Evolutionary conservation across 2,888 invertebrate genomes (phyloP).

Genomic region (Panzeria rudis): DNA sequence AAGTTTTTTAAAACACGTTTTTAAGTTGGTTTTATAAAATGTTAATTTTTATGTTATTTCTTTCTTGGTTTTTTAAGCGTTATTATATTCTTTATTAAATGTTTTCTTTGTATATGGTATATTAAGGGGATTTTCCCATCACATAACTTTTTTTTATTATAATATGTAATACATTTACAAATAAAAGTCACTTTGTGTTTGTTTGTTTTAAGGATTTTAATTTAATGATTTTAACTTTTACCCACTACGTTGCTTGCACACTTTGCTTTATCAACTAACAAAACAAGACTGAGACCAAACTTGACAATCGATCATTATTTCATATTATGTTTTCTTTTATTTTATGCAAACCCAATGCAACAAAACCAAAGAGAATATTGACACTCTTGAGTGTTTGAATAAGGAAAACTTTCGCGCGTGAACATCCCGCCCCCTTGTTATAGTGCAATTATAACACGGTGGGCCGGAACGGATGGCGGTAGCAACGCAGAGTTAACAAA

Average conservation of each 20-base stretch:
- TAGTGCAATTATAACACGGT: not conserved
- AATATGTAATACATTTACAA: not conserved
- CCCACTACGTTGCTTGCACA: too few relatives aligned
- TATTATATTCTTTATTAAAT: not conserved
- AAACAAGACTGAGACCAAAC: too few relatives aligned
- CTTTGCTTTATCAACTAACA: too few relatives aligned
- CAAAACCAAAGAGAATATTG: too few relatives aligned
- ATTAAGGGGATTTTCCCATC: constrained; percentile 61
- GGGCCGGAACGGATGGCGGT: not conserved
- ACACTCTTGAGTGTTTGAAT: too few relatives aligned
- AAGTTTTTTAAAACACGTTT: not conserved
- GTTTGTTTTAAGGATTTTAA: too few relatives aligned
- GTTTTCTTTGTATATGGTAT: constrained; percentile 48
- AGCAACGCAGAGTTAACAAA: not conserved
- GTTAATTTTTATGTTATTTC: constrained; percentile 1
- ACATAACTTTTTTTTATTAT: constrained; percentile 10
- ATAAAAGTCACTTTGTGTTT: too few relatives aligned
- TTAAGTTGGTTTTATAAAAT: constrained; percentile 17
- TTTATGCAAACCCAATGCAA: too few relatives aligned
- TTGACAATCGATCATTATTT: too few relatives aligned
- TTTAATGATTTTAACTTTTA: too few relatives aligned
- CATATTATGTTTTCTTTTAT: too few relatives aligned
- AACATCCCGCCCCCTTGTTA: not conserved
- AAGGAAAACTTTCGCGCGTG: not conserved
- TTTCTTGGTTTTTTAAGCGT: constrained; percentile 1